Evolutionary conservation across 2,113 vertebrate species (phyloP).

Genomic region (Meles meles): DNA sequence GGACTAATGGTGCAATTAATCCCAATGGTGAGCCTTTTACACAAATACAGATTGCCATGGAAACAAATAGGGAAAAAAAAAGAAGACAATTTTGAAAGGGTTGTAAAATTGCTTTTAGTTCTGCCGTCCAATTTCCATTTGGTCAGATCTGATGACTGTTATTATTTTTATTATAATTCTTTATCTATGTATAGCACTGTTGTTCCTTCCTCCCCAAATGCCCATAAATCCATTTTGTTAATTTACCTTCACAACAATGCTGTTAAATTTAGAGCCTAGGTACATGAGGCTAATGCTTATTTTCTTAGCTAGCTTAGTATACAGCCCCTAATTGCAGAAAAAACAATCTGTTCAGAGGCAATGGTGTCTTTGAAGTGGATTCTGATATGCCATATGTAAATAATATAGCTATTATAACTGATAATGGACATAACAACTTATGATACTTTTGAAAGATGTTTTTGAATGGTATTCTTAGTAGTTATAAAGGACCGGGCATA

Average conservation of each 20-base stretch:
- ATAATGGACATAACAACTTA: constrained; percentile 42
- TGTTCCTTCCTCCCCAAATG: constrained; percentile 11
- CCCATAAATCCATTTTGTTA: constrained; percentile 10
- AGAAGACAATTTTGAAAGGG: background rate
- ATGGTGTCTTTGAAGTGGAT: constrained; percentile 4
- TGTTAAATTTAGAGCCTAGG: constrained; percentile 28
- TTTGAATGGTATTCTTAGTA: constrained; percentile 42
- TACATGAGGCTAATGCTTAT: background rate
- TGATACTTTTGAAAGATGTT: constrained; percentile 40
- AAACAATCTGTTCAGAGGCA: constrained; percentile 18
- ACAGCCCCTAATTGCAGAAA: constrained; percentile 50
- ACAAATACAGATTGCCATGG: constrained; percentile 36
- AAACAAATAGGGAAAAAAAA: background rate
- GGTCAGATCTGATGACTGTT: constrained; percentile 44
- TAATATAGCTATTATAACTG: constrained; percentile 37
- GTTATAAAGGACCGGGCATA: constrained; percentile 16
- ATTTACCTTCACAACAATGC: constrained; percentile 53
- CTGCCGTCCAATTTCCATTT: constrained; percentile 23
- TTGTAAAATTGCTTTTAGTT: constrained; percentile 51
- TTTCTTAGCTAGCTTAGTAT: constrained; percentile 29
- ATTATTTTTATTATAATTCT: constrained; percentile 57
- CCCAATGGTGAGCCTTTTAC: constrained; percentile 24
- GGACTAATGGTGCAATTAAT: constrained; percentile 22
- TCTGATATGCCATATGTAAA: constrained; percentile 19
- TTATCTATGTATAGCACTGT: constrained; percentile 1